These are phyloP conservation scores for Neodiprion virginianus DNA, from an alignment of 1,140 invertebrate genomes.

Conservation along the genomic window DNA sequence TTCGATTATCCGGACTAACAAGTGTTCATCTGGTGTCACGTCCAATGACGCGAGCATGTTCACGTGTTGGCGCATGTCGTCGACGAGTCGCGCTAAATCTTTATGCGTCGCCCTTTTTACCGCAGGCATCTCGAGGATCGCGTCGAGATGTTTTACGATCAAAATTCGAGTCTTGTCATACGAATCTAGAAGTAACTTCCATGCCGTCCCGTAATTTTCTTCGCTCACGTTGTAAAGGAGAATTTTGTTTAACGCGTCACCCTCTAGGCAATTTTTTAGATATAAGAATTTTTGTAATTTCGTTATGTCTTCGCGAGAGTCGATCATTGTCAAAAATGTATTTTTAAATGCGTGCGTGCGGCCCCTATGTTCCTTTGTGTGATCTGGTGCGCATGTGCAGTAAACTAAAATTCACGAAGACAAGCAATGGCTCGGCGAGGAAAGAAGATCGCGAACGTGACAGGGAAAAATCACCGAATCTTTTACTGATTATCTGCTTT, in stretches of 20 bases:
- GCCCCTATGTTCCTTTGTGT: too few species aligned
- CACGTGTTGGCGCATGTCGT: conserved; percentile 22
- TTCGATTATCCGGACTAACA: conserved; percentile 19
- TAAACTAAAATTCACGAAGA: too few species aligned
- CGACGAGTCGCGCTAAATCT: conserved; percentile 20
- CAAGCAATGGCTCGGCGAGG: too few species aligned
- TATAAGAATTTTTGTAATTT: conserved; percentile 24
- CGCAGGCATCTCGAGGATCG: conserved; percentile 22
- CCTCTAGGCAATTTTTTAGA: conserved; percentile 26
- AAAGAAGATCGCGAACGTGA: too few species aligned
- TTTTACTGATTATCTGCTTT: too few species aligned
- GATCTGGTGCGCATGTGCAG: too few species aligned
- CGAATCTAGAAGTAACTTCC: conserved; percentile 23
- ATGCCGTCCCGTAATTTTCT: conserved; percentile 31
- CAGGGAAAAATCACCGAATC: too few species aligned
- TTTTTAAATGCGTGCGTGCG: conserved; percentile 16
- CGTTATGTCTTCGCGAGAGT: conserved; percentile 16
- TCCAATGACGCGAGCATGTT: conserved; percentile 28
- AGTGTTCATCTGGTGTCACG: conserved; percentile 12
- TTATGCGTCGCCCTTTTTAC: conserved; percentile 20
- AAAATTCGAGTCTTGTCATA: conserved; percentile 30
- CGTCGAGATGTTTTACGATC: conserved; percentile 27
- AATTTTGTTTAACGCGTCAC: conserved; percentile 15
- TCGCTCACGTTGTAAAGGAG: conserved; percentile 8
- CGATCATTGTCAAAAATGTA: conserved; percentile 16